Base-by-base conservation (phyloP, 2,888 invertebrate species). In the Oligia fasciuncula region DNA sequence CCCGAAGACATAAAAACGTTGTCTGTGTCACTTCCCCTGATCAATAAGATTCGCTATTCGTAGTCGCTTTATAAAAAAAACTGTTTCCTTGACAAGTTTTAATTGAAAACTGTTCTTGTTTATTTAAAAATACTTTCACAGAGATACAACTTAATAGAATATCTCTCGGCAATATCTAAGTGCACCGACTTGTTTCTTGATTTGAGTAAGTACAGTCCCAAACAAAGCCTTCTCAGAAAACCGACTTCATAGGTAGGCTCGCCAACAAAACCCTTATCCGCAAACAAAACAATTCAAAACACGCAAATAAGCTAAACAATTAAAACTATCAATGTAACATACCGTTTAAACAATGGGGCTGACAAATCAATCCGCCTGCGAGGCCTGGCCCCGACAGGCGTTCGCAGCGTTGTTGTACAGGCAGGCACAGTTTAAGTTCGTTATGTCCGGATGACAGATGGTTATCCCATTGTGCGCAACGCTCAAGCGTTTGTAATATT, bases 401-500 rank as follows among this genome's bases (percentile, higher is more conserved):
- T 81, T 87, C 69, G 63, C 49, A 88, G 90, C 88, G 91, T 92
- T 93, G 93, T 92, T 94, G 93, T 94, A 93, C 90, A 86, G 84
- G 29, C 84, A 87, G 91, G 90, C 91, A 91, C 91, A 91, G 94
- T 94, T 93, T 93, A 93, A 92, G 93, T 93, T 93, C 91, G 92
- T 93, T 92, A 93, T 88, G 90, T 90, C 91, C 91, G 91, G 91
- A 92, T 94, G 94, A 95, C 94, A 94, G 93, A 94, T 94, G 93
- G 94, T 92, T 93, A 92, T 92, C 92, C 93, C 91, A 93, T 93
- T 93, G 93, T 94, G 90, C 91, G 90, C 88, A 85, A 88, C 85
- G 87, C 86, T 89, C 87, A 88, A 86, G 82, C 87, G 89, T 88
- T 88, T 87, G 88, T 89, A 89, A 89, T 88, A 89, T 89, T 89